These are phyloP conservation scores for Columbina picui DNA, from an alignment of 2,113 vertebrate genomes.

Conservation along the genomic window DNA sequence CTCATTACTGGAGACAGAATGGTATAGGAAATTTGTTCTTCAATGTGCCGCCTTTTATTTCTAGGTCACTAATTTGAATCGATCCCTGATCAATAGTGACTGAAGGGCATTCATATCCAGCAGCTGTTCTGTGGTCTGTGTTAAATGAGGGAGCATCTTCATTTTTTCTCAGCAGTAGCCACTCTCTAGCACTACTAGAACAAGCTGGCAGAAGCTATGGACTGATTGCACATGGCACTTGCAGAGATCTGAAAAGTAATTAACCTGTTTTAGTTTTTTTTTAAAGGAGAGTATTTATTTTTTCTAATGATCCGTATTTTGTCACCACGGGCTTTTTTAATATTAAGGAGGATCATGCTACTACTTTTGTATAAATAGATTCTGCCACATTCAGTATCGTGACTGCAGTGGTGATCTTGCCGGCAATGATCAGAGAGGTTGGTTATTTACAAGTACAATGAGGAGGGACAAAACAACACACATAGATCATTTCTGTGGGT, in stretches of 20 bases:
- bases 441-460: rapidly evolving
- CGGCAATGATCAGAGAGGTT: not conserved
- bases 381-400: not conserved
- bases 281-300: not conserved
- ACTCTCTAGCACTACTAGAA: not conserved
- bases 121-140: slow-evolving; percentile 54
- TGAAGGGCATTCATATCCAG: slow-evolving; percentile 54
- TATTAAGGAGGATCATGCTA: not conserved
- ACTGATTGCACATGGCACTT: slow-evolving; percentile 14
- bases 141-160: slow-evolving; percentile 26
- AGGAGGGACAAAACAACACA: not conserved
- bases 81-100: slow-evolving; percentile 53
- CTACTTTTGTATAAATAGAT: not conserved
- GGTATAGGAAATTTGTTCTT: slow-evolving; percentile 27
- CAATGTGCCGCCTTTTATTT: slow-evolving; percentile 30
- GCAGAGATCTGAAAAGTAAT: not conserved
- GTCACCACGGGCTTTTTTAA: not conserved
- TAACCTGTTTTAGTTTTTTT: not conserved
- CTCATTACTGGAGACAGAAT: not conserved
- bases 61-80: slow-evolving; percentile 66
- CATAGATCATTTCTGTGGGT: rapidly evolving
- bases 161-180: slow-evolving; percentile 16
- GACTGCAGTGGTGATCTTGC: not conserved
- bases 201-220: not conserved
- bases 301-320: not conserved